Percentiles rank a stretch among this genome's conserved stretches.
These are phyloP conservation scores for Myanophis thanlyinensis DNA, from an alignment of 2,113 vertebrate species.

Conservation along the genomic window DNA sequence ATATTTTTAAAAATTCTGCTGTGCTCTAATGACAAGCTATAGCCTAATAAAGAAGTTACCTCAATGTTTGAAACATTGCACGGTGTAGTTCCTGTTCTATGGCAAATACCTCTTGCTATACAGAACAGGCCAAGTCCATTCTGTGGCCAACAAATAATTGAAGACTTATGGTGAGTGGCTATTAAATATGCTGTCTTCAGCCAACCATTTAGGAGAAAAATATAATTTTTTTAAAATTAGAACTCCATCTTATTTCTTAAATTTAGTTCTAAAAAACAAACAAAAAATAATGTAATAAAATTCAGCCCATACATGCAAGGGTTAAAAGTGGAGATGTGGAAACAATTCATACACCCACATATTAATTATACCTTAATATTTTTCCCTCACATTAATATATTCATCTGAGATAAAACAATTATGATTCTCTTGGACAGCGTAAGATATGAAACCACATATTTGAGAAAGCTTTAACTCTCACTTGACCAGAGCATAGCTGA, in stretches of 20 bases:
- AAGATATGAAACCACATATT: neutral
- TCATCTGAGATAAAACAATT: neutral
- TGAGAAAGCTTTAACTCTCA: neutral
- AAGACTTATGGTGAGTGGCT: neutral
- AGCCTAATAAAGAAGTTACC: neutral
- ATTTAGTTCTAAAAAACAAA: neutral
- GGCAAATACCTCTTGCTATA: neutral
- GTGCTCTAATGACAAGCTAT: neutral
- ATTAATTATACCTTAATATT: neutral
- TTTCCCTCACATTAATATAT: neutral
- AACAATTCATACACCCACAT: neutral
- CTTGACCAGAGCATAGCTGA: neutral
- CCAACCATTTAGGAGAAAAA: slow-evolving; percentile 18
- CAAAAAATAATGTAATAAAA: neutral
- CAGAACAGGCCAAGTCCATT: neutral
- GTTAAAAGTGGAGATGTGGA: neutral
- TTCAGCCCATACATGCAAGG: neutral
- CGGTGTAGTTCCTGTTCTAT: neutral
- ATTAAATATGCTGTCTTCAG: neutral
- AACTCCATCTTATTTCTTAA: neutral
- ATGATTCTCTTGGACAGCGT: neutral
- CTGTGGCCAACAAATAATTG: neutral
- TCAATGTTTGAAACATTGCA: neutral
- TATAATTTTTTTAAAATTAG: neutral
- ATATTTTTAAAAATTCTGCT: neutral